Conservation (phyloP, 2,113 vertebrate species). For the Eudyptes chrysolophus region DNA sequence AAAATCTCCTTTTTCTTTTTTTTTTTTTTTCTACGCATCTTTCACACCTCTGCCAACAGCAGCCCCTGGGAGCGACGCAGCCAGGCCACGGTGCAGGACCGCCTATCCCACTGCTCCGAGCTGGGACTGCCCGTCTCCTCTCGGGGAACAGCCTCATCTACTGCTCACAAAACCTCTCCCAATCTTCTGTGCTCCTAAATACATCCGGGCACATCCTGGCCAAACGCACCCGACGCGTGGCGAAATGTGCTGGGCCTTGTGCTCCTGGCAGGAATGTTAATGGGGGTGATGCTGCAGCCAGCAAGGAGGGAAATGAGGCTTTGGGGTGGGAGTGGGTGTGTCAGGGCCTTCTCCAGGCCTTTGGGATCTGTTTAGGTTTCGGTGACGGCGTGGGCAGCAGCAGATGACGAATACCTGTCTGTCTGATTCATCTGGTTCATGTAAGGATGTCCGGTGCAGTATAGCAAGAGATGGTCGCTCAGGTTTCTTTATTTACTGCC, state of each 20-base stretch:
- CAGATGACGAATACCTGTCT: background rate
- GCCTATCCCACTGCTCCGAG: background rate
- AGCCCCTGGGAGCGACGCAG: background rate
- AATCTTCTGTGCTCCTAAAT: background rate
- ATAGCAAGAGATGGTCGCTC: accelerated
- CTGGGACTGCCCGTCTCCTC: background rate
- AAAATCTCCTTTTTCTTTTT: background rate
- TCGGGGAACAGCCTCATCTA: accelerated
- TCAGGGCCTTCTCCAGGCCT: background rate
- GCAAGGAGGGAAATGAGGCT: background rate
- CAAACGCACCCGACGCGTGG: accelerated
- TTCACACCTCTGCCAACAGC: background rate
- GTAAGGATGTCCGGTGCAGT: background rate
- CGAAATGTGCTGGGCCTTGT: background rate
- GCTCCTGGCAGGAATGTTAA: background rate
- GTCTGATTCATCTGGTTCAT: accelerated
- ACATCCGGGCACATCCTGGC: background rate
- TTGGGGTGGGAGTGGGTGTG: background rate
- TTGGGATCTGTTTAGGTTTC: background rate
- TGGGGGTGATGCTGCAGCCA: background rate
- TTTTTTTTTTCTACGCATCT: background rate
- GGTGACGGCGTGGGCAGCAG: background rate
- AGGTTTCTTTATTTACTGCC: background rate
- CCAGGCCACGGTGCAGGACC: background rate
- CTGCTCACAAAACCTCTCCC: background rate